phyloP scores from a whole-genome alignment of 2,113 vertebrate species.

The Phalacrocorax brasilianus region DNA sequence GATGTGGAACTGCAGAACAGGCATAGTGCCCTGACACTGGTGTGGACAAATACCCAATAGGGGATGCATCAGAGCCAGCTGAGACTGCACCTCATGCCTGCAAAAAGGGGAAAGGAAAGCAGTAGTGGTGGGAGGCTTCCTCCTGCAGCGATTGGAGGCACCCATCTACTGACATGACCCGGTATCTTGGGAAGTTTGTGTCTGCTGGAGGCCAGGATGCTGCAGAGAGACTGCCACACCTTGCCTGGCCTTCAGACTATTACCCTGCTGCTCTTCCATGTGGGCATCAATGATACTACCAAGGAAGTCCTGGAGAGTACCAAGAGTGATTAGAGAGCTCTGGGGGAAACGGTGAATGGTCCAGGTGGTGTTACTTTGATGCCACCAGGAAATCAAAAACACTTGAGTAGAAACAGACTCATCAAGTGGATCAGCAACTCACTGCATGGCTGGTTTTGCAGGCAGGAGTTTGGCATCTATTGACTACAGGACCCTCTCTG shows the following conservation, averaged over 20 bases:
- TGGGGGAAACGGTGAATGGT: not conserved
- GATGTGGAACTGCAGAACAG: not conserved
- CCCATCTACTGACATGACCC: not conserved
- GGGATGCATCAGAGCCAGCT: not conserved
- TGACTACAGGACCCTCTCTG: not conserved
- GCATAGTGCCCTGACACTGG: not conserved
- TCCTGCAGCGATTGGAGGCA: not conserved
- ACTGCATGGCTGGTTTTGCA: not conserved
- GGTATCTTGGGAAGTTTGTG: fast-evolving
- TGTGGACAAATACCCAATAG: not conserved
- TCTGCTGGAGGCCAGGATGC: not conserved
- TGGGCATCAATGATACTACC: not conserved
- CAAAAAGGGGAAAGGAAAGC: not conserved
- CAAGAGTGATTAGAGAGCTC: not conserved
- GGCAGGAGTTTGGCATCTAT: not conserved
- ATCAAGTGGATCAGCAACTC: not conserved
- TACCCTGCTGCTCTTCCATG: not conserved
- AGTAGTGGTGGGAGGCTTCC: not conserved
- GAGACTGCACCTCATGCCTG: not conserved
- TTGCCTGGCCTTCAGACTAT: not conserved
- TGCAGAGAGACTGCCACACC: not conserved
- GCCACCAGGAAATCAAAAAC: not conserved
- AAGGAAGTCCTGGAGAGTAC: not conserved
- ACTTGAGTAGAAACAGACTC: not conserved
- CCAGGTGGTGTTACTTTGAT: not conserved